Base-by-base conservation (phyloP, 1,140 invertebrate species). In the Hermetia illucens region DNA sequence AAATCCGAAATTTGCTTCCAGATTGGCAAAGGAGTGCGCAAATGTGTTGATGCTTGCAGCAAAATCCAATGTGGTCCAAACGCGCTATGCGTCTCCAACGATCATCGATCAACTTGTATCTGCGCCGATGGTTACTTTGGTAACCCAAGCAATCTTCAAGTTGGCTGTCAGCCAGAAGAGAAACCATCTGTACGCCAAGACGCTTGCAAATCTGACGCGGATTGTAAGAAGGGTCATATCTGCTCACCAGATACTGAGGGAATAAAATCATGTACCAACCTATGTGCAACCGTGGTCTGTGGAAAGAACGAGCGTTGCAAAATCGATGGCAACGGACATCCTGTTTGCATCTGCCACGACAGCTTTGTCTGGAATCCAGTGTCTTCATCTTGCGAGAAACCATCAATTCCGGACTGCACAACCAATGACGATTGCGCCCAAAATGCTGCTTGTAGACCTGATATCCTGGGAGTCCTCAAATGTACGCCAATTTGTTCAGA, bases 41-140 rank as follows among this genome's bases (percentile, higher is more conserved):
- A 82, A 56, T 90, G 85, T 59, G 74, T 89, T 1, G 84, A 90
- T 50, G 82, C 79, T 3, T 91, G 87, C 51, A 77, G 75, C 38
- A 85, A 86, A 61, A 65, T 84, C 8, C 83, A 90, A 49, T 92
- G 88, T 56, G 88, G 88, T 10, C 85, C 87, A 1, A 91, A 91
- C 58, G 85, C 87, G 3, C 58, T 89, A 1, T 93, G 88, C 52
- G 69, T 89, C 0, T 74, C 79, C 16, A 73, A 83, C 38, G 78
- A 82, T 50, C 85, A 90, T 57, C 69, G 79, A 27, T 84, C 85
- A 2, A 75, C 80, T 8, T 93, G 88, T 54, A 73, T 90, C 30
- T 93, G 88, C 55, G 63, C 75, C 17, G 77, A 86, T 40, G 81
- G 80, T 1, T 87, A 77, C 51, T 59, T 66, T 15, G 87, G 86